Evolutionary conservation across 2,888 invertebrate species (phyloP).

Genomic region (Glomeris marginata): DNA sequence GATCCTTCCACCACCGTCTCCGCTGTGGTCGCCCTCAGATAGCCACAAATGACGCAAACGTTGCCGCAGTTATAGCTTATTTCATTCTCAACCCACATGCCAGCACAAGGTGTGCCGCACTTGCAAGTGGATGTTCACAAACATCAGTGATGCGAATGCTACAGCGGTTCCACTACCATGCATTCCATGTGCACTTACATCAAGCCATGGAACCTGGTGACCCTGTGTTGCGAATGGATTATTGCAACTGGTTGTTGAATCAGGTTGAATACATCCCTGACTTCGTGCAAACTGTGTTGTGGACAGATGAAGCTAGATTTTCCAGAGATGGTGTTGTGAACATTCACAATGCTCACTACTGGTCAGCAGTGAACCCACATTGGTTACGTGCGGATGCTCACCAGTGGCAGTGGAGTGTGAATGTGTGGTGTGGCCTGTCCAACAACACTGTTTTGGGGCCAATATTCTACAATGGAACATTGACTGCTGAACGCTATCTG

Average conservation of each 20-base stretch:
- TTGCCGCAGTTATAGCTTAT: not conserved
- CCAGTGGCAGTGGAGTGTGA: not conserved
- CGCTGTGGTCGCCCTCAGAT: not conserved
- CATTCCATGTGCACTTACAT: constrained; percentile 4
- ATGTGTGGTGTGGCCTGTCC: constrained; percentile 4
- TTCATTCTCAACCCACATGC: constrained; percentile 4
- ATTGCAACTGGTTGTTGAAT: not conserved
- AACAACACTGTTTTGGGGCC: constrained; percentile 2
- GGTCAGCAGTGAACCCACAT: not conserved
- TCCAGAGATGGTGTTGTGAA: constrained; percentile 4
- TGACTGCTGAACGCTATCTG: not conserved
- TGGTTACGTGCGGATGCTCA: not conserved
- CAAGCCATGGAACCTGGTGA: not conserved
- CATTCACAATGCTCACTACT: constrained; percentile 1
- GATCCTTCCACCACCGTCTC: too few species aligned
- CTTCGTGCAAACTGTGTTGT: not conserved
- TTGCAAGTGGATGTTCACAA: not conserved
- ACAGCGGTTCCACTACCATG: not conserved
- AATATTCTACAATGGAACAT: not conserved
- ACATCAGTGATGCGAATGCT: not conserved
- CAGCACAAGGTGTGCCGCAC: not conserved
- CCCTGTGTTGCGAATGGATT: not conserved
- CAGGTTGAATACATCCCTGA: not conserved
- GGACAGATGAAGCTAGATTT: constrained; percentile 3
- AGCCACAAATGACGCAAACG: not conserved